Evolutionary conservation across 2,888 invertebrate species (phyloP), one percentile per base, ranked within the genome.

Genomic region (Sialis fuliginosa): DNA sequence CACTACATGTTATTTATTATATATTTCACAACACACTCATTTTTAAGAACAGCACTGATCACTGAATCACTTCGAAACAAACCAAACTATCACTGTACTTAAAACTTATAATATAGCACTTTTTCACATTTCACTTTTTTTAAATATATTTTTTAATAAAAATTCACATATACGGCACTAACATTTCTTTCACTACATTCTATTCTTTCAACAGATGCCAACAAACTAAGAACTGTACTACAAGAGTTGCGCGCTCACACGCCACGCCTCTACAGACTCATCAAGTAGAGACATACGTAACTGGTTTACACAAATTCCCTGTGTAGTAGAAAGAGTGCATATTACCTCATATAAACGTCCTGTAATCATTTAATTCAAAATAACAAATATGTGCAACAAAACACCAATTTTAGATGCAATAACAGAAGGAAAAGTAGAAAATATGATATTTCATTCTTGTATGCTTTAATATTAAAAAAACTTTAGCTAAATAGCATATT

Each of bases 11-110:
- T 37, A n/a, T 35, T 37, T 37, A 55, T 53, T 53, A 48, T 56
- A 55, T 55, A 55, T 53, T 54, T 48, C 48, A 37, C 12, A 10
- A 32, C 42, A 50, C 42, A 48, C 46, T 41, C 32, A 45, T 48
- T 47, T 48, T 50, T 50, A 48, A 48, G 6, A 37, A 10, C 37
- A 12, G 12, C 12, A 37, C 37, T 22, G 4, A 37, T 37, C 37
- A 10, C 12, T 5, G 37, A 37, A 10, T 37, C 37, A 37, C 37
- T 37, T 37, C 8, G 12, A n/a, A 37, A n/a, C n/a, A n/a, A 37
- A 10, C 7, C n/a, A 37, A n/a, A 37, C 12, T 5, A 35, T 35
- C 35, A 37, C 22, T 22, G 22, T 22, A 22, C 22, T 22, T 37
- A 6, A 37, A 37, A n/a, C n/a, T 37, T 12, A 37, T 37, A n/a